phyloP scores from a whole-genome alignment of 2,113 vertebrate genomes.

The Tragelaphus buxtoni region DNA sequence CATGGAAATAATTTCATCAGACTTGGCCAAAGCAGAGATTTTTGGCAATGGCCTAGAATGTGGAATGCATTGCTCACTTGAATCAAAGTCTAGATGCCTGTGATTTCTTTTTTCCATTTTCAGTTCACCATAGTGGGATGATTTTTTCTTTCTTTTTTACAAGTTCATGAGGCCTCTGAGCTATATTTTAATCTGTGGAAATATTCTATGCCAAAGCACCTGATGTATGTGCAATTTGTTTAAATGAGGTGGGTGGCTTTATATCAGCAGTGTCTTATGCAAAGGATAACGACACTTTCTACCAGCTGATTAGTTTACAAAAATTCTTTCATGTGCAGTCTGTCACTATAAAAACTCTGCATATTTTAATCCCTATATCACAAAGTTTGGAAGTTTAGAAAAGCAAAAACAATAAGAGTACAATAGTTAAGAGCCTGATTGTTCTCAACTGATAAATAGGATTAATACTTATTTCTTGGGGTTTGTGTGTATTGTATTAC shows the following conservation, averaged over 20 bases:
- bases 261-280: background rate
- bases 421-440: background rate
- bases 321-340: background rate
- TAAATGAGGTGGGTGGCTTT: background rate
- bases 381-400: background rate
- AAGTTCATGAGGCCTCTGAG: background rate
- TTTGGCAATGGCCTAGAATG: background rate
- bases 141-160: background rate
- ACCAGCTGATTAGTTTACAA: background rate
- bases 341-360: background rate
- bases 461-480: background rate
- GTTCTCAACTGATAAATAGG: background rate
- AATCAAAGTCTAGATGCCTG: background rate
- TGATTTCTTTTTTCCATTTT: conserved; percentile 27
- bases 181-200: conserved; percentile 14
- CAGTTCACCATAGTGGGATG: background rate
- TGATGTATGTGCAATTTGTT: background rate
- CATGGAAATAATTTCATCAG: background rate
- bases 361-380: background rate
- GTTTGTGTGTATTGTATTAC: background rate
- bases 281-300: background rate
- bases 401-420: background rate
- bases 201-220: background rate
- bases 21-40: background rate
- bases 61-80: background rate